phyloP scores from a whole-genome alignment of 2,113 vertebrate species.

The Lepisosteus oculatus region DNA sequence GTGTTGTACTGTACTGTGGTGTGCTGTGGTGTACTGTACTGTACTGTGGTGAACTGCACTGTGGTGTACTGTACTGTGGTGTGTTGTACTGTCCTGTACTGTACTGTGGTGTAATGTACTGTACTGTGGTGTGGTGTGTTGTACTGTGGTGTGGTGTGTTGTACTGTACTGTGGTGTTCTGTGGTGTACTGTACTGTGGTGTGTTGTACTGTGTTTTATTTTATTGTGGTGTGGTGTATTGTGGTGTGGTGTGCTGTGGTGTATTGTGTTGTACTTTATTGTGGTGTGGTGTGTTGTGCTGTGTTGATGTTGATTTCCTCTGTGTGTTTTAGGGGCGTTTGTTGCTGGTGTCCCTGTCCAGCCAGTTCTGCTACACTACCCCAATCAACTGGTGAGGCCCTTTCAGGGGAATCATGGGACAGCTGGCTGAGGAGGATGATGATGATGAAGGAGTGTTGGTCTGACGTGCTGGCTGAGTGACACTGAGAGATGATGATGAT shows the following conservation, averaged over 20 bases:
- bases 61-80: not conserved
- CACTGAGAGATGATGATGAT: too few relatives aligned
- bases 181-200: not conserved
- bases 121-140: not conserved
- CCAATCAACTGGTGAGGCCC: slow-evolving; percentile 76
- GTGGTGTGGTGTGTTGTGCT: not conserved
- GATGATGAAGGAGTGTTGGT: not conserved
- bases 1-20: not conserved
- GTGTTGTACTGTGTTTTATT: not conserved
- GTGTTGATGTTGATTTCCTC: too few relatives aligned
- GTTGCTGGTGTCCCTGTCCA: slow-evolving; percentile 82
- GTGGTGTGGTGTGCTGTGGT: not conserved
- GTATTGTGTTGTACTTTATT: not conserved
- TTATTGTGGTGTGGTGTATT: not conserved
- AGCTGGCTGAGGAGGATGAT: not conserved
- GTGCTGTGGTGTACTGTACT: not conserved
- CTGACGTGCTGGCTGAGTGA: not conserved
- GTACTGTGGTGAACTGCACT: not conserved
- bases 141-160: not conserved
- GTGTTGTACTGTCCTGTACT: not conserved
- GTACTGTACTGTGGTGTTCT: not conserved
- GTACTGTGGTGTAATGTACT: not conserved
- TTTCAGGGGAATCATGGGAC: not conserved
- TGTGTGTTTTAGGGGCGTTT: slow-evolving; percentile 72
- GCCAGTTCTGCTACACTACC: slow-evolving; percentile 80